Evolutionary conservation across 2,888 invertebrate genomes (phyloP), one percentile per base, ranked within the genome.

Genomic region (Endotricha flammealis): DNA sequence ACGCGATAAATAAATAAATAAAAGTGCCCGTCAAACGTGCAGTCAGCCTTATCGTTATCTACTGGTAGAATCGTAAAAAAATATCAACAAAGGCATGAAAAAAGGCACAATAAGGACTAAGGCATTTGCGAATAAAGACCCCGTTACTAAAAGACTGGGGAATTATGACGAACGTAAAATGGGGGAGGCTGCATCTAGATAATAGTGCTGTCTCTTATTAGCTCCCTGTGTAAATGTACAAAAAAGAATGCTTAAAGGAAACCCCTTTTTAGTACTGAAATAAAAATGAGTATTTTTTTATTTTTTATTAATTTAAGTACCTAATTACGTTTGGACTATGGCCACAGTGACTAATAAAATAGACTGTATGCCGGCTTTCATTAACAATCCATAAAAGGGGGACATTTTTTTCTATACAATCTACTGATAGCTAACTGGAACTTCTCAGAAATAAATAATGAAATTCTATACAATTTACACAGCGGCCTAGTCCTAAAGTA

Each of bases 51-150:
- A 20, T 20, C n/a, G 20, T n/a, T n/a, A n/a, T n/a, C n/a, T n/a
- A n/a, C n/a, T 20, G 6, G 20, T 25, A 58, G 55, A 55, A 52
- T 56, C 48, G 55, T 64, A 66, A 63, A 63, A 58, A 59, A 52
- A 50, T 41, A 60, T 65, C 62, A 65, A 62, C 61, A 60, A 60
- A 63, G 60, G 70, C 68, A 70, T 69, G 70, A 64, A 70, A 66
- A 66, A 72, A 65, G 65, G 60, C n/a, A 69, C 65, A 72, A 69
- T 68, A 65, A 66, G 60, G 63, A 50, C 60, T 55, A 62, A 57
- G 52, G 55, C 58, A 62, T 65, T 60, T 61, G 56, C 48, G 58
- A 58, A 72, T 66, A 66, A 70, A 67, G 61, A 55, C 60, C 57
- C 57, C 60, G 48, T 41, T 49, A 55, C 52, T 57, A 59, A 67